A percentile compares a stretch with the other conserved stretches of the same genome.
Evolutionary conservation across 2,888 invertebrate genomes (phyloP).

Genomic region (Limnephilus auricula): DNA sequence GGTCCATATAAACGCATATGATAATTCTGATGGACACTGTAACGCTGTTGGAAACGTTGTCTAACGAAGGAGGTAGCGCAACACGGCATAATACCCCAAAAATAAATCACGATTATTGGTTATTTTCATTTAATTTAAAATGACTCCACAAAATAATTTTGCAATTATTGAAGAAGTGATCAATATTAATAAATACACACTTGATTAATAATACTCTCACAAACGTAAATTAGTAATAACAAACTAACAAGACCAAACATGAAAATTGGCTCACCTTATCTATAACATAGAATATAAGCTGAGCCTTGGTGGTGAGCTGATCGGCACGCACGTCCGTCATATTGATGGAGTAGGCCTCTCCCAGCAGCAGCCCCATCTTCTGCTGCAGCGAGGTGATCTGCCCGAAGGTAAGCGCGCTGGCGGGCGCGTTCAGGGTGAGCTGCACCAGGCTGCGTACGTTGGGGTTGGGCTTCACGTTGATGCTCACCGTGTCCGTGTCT

Average conservation of each 20-base stretch:
- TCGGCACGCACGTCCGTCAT: conserved; percentile 79
- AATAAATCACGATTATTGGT: no score
- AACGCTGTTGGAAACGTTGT: no score
- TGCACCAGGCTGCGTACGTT: conserved; percentile 87
- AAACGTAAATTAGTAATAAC: no score
- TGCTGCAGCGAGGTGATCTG: conserved; percentile 88
- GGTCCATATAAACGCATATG: no score
- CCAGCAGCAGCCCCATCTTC: conserved; percentile 87
- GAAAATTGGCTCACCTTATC: conserved; percentile 73
- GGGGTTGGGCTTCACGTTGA: conserved; percentile 89
- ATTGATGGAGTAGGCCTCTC: conserved; percentile 83
- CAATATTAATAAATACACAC: no score
- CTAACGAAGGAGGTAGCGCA: no score
- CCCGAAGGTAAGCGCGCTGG: conserved; percentile 79
- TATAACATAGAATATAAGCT: conserved; percentile 83
- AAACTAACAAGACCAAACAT: neutral
- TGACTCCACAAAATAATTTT: no score
- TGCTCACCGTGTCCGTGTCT: conserved; percentile 88
- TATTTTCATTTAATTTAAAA: no score
- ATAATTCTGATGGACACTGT: no score
- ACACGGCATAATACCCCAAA: no score
- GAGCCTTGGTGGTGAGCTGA: conserved; percentile 79
- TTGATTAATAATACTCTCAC: no score
- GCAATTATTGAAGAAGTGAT: no score
- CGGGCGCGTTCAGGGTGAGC: conserved; percentile 87